phyloP scores from a whole-genome alignment of 2,888 invertebrate genomes.

The Anodontia alba region DNA sequence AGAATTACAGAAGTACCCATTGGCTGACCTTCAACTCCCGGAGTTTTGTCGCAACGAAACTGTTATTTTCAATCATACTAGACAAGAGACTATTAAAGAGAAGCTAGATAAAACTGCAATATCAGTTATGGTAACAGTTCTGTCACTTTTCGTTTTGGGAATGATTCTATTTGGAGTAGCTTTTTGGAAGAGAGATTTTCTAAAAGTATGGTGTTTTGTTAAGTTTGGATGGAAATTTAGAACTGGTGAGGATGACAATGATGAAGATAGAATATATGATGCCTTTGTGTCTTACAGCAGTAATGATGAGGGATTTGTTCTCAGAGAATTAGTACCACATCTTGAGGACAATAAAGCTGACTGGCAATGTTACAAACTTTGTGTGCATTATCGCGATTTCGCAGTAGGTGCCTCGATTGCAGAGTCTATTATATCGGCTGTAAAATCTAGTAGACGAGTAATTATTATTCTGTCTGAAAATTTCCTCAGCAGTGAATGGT shows the following conservation, averaged over 20 bases:
- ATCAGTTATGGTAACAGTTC: constrained; percentile 14
- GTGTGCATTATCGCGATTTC: constrained; percentile 75
- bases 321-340: constrained; percentile 92
- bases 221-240: constrained; percentile 36
- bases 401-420: constrained; percentile 87
- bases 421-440: constrained; percentile 94
- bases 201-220: constrained; percentile 37
- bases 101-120: constrained; percentile 12
- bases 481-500: constrained; percentile 96
- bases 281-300: constrained; percentile 95
- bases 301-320: constrained; percentile 92
- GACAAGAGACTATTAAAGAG: not conserved
- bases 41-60: constrained; percentile 34
- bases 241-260: constrained; percentile 19
- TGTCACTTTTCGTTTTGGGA: constrained; percentile 51
- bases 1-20: not conserved
- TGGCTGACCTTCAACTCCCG: constrained; percentile 20
- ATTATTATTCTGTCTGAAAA: constrained; percentile 95
- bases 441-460: constrained; percentile 93
- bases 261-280: constrained; percentile 87
- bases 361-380: constrained; percentile 85
- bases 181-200: constrained; percentile 38
- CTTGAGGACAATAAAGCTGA: constrained; percentile 91
- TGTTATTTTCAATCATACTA: not conserved
- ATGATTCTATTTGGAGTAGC: constrained; percentile 34